phyloP scores from a whole-genome alignment of 2,888 invertebrate genomes.

The Orchestes rusci region DNA sequence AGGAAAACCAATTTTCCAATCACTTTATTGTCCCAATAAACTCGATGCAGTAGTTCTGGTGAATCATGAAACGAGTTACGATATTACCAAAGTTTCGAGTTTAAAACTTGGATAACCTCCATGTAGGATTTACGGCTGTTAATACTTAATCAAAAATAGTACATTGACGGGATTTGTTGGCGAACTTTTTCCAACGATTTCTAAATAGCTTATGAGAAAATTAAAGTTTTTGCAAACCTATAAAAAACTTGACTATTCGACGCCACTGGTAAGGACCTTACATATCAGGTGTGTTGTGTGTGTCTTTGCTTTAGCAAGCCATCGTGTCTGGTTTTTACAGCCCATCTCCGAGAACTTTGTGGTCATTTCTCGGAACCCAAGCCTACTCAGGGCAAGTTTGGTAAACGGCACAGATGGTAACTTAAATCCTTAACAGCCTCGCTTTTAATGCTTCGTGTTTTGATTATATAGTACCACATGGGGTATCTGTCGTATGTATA shows the following conservation, averaged over 20 bases:
- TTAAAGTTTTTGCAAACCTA: background rate
- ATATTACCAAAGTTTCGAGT: no score
- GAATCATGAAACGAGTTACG: no score
- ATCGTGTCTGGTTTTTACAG: conserved; percentile 32
- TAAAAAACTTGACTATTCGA: background rate
- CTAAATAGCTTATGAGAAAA: no score
- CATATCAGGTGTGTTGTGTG: conserved; percentile 21
- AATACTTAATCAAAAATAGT: no score
- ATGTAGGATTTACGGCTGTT: no score
- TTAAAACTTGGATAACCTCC: no score
- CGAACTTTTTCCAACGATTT: no score
- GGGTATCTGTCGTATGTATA: conserved; percentile 15
- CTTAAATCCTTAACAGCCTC: conserved; percentile 24
- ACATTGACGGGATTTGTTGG: no score
- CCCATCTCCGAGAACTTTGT: conserved; percentile 36
- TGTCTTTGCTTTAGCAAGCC: conserved; percentile 25
- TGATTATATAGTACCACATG: conserved; percentile 23
- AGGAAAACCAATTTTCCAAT: no score
- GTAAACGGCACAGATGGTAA: conserved; percentile 24
- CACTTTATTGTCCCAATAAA: no score
- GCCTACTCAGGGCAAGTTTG: conserved; percentile 27
- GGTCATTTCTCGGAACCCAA: conserved; percentile 37
- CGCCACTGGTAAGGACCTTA: conserved; percentile 19
- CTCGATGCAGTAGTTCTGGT: no score
- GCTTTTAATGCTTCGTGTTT: conserved; percentile 22